Conservation (phyloP, 2,797 vertebrate genomes). For the Leuciscus waleckii region DNA sequence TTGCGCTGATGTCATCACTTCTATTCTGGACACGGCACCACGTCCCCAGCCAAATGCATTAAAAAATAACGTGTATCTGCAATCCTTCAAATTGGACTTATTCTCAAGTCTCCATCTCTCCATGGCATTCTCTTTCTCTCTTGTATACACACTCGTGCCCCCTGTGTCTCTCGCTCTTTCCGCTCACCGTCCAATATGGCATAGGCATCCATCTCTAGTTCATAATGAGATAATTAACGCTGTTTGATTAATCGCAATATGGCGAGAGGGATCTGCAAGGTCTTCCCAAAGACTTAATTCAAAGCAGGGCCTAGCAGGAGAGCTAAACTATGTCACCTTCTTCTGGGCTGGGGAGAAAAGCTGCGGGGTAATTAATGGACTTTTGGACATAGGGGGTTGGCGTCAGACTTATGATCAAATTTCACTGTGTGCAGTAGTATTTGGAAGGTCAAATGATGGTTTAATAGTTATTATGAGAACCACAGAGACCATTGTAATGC, state of each 20-base stretch:
- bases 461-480: constrained; percentile 44
- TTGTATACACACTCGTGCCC: constrained; percentile 12
- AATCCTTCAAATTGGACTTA: constrained; percentile 30
- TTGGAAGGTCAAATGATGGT: constrained; percentile 47
- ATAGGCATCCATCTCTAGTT: constrained; percentile 64
- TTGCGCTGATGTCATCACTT: constrained; percentile 35
- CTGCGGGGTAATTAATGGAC: constrained; percentile 52
- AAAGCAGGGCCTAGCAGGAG: constrained; percentile 68
- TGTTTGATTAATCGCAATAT: constrained; percentile 73
- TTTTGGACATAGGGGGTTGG: constrained; percentile 46
- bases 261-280: constrained; percentile 70
- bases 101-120: constrained; percentile 26
- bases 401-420: constrained; percentile 54
- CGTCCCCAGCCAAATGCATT: constrained; percentile 12
- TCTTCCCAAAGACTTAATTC: constrained; percentile 70
- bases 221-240: constrained; percentile 75
- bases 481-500: constrained; percentile 18
- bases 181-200: constrained; percentile 51
- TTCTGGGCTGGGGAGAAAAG: constrained; percentile 55
- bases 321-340: constrained; percentile 67
- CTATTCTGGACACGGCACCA: constrained; percentile 3
- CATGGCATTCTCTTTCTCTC: constrained; percentile 1
- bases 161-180: constrained; percentile 50
- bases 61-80: constrained; percentile 23
- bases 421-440: constrained; percentile 34